Conservation (phyloP, 2,113 vertebrate genomes). For the Gymnogyps californianus region DNA sequence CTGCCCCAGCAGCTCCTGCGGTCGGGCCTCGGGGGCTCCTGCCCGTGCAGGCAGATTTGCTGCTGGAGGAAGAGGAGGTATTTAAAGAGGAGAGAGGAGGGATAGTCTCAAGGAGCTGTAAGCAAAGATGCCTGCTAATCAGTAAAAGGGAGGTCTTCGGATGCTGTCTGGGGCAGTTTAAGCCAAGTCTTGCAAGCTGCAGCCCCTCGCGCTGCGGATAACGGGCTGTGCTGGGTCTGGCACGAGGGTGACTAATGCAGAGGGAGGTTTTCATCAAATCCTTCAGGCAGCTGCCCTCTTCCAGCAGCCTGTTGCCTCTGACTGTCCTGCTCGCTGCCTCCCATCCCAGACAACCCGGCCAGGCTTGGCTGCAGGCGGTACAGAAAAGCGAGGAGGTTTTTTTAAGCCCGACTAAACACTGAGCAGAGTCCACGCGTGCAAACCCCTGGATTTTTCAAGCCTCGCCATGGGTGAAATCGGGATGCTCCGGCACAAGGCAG, state of each 20-base stretch:
- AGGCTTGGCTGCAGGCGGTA: accelerated
- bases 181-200: not conserved
- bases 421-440: accelerated
- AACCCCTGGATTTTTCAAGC: not conserved
- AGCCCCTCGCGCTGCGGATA: accelerated
- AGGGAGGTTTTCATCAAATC: not conserved
- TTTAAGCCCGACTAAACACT: not conserved
- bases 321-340: accelerated
- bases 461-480: accelerated
- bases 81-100: not conserved
- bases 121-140: not conserved
- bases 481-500: not conserved
- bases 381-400: not conserved
- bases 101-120: not conserved
- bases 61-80: not conserved
- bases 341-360: accelerated
- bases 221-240: not conserved
- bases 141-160: accelerated
- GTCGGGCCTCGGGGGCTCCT: accelerated
- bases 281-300: not conserved
- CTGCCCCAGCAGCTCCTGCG: not conserved
- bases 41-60: not conserved
- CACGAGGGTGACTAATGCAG: accelerated
- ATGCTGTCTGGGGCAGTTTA: not conserved
- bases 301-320: not conserved